Conservation (phyloP, 2,888 invertebrate genomes). For the Aleiodes leptofemur region DNA sequence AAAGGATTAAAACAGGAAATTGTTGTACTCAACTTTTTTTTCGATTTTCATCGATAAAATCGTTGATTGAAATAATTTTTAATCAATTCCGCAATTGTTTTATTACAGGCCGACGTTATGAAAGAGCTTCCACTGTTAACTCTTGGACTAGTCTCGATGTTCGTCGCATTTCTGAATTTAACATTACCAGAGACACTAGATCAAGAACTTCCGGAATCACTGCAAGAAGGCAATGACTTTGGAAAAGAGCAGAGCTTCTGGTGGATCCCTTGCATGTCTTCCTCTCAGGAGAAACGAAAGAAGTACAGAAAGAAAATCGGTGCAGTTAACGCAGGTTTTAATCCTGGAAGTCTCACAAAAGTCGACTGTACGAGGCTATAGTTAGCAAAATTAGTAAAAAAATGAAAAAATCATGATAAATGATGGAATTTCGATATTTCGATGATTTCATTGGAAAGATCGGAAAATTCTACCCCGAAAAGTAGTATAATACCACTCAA, state of each 20-base stretch:
- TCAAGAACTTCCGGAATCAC: slow-evolving; percentile 89
- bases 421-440: too few relatives aligned
- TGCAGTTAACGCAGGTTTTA: slow-evolving; percentile 68
- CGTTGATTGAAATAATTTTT: not conserved
- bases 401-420: not conserved
- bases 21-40: too few relatives aligned
- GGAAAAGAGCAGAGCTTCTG: slow-evolving; percentile 88
- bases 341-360: slow-evolving; percentile 69
- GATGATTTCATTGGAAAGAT: too few relatives aligned
- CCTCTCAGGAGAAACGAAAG: slow-evolving; percentile 67
- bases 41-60: too few relatives aligned
- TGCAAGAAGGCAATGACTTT: slow-evolving; percentile 91
- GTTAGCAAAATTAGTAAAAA: slow-evolving; percentile 40
- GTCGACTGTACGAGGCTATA: slow-evolving; percentile 72
- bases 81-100: slow-evolving; percentile 21
- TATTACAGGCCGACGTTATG: slow-evolving; percentile 66
- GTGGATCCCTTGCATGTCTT: slow-evolving; percentile 81
- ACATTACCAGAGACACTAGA: slow-evolving; percentile 91
- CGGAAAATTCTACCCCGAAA: too few relatives aligned
- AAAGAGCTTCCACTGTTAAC: slow-evolving; percentile 83
- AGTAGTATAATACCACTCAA: too few relatives aligned
- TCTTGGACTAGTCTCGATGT: slow-evolving; percentile 84
- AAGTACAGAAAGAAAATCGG: slow-evolving; percentile 66
- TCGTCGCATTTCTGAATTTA: slow-evolving; percentile 85
- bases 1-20: too few relatives aligned